Evolutionary conservation across 2,113 vertebrate genomes (phyloP).

Genomic region (Oncorhynchus kisutch): DNA sequence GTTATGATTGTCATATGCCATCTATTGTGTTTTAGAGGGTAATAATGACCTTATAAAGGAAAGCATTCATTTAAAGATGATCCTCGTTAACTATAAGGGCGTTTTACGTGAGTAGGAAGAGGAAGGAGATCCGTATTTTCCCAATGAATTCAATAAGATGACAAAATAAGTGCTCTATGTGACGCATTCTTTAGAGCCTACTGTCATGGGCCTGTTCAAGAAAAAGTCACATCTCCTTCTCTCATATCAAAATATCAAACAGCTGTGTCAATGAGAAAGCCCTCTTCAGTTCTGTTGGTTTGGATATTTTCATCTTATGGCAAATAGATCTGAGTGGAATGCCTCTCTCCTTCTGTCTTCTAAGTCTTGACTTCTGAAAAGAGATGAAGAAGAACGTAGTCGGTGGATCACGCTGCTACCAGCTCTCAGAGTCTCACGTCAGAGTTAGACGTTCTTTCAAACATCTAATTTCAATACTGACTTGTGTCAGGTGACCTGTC

Average conservation of each 20-base stretch:
- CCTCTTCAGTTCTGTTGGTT: neutral
- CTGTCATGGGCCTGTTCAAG: neutral
- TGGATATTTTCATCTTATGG: neutral
- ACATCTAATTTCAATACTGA: neutral
- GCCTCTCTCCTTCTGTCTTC: neutral
- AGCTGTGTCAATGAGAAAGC: neutral
- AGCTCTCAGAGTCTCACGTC: neutral
- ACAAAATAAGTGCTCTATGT: neutral
- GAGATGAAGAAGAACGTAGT: neutral
- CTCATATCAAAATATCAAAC: neutral
- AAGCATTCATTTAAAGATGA: neutral
- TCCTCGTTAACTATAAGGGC: neutral
- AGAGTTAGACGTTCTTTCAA: neutral
- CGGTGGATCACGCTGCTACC: neutral
- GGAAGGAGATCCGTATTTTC: neutral
- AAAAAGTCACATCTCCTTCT: neutral
- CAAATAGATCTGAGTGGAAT: neutral
- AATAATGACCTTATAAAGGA: neutral
- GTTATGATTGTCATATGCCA: neutral
- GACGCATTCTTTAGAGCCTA: neutral
- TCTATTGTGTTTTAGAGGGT: neutral
- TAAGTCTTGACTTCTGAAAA: neutral
- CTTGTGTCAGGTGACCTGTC: neutral
- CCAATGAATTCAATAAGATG: neutral
- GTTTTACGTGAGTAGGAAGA: neutral